Evolutionary conservation across 2,797 vertebrate species (phyloP).

Genomic region (Paguma larvata): DNA sequence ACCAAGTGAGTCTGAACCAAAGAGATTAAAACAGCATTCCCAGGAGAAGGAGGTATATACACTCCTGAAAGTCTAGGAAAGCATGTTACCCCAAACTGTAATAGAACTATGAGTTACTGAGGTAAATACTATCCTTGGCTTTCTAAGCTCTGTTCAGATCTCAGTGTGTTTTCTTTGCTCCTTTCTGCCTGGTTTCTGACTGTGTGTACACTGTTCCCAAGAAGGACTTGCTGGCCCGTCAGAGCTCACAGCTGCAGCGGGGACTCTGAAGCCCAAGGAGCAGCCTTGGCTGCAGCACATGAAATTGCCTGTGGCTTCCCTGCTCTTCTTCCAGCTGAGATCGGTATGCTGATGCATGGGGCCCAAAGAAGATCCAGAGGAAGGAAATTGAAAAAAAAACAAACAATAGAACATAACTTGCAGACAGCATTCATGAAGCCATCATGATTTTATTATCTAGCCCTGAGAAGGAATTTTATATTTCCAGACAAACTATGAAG

Average conservation of each 20-base stretch:
- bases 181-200: conserved; percentile 83
- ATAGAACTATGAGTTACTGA: conserved; percentile 82
- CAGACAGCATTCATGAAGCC: conserved; percentile 84
- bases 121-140: conserved; percentile 72
- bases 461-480: conserved; percentile 86
- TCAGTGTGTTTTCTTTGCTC: conserved; percentile 81
- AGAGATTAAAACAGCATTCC: neutral
- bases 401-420: conserved; percentile 88
- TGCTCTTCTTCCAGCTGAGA: conserved; percentile 87
- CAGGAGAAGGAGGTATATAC: neutral
- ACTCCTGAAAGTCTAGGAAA: neutral
- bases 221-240: conserved; percentile 83
- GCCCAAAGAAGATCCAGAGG: conserved; percentile 86
- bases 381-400: conserved; percentile 88
- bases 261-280: conserved; percentile 83
- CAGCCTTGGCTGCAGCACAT: conserved; percentile 78
- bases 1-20: neutral
- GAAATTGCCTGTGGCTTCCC: conserved; percentile 85
- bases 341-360: conserved; percentile 86
- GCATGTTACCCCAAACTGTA: conserved; percentile 73
- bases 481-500: conserved; percentile 86
- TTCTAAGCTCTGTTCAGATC: conserved; percentile 77
- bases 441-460: conserved; percentile 87
- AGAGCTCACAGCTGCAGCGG: conserved; percentile 86
- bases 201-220: conserved; percentile 84